Evolutionary conservation across 2,888 invertebrate species (phyloP).

Genomic region (Cylloceria caligata): DNA sequence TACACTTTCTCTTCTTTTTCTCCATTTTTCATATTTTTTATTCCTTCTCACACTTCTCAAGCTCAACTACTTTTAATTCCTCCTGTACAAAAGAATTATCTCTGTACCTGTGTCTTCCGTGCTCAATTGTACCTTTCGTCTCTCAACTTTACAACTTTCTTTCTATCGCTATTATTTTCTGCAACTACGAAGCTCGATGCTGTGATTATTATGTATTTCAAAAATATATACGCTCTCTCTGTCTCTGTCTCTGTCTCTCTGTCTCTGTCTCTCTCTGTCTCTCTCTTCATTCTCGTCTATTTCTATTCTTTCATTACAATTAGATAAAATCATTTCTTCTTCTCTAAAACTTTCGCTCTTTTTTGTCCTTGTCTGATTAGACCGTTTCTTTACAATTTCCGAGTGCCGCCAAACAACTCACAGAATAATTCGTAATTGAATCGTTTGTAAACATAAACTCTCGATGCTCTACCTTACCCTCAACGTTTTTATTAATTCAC

Average conservation of each 20-base stretch:
- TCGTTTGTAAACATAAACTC: conserved; percentile 15
- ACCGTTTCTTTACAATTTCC: conserved; percentile 22
- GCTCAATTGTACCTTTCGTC: conserved; percentile 34
- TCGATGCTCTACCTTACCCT: conserved; percentile 34
- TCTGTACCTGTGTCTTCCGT: conserved; percentile 34
- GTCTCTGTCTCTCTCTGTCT: conserved; percentile 31
- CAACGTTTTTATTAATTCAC: conserved; percentile 37
- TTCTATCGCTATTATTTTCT: conserved; percentile 32
- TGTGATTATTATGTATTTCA: conserved; percentile 67
- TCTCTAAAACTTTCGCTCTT: conserved; percentile 30
- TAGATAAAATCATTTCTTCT: conserved; percentile 15
- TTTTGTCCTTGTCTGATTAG: conserved; percentile 32
- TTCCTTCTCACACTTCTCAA: conserved; percentile 22
- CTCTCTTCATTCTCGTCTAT: conserved; percentile 7
- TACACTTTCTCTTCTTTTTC: conserved; percentile 52
- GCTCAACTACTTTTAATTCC: conserved; percentile 26
- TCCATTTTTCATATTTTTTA: conserved; percentile 43
- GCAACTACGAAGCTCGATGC: conserved; percentile 68
- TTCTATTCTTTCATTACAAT: conserved; percentile 16
- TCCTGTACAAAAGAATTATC: conserved; percentile 16
- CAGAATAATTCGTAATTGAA: conserved; percentile 23
- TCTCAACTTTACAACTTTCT: conserved; percentile 39
- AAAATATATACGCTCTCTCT: conserved; percentile 48
- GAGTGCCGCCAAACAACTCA: conserved; percentile 48
- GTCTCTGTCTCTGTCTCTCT: conserved; percentile 10